Percentiles rank a stretch among this genome's conserved stretches.
Evolutionary conservation across 2,888 invertebrate species (phyloP).

Genomic region (Thera britannica): DNA sequence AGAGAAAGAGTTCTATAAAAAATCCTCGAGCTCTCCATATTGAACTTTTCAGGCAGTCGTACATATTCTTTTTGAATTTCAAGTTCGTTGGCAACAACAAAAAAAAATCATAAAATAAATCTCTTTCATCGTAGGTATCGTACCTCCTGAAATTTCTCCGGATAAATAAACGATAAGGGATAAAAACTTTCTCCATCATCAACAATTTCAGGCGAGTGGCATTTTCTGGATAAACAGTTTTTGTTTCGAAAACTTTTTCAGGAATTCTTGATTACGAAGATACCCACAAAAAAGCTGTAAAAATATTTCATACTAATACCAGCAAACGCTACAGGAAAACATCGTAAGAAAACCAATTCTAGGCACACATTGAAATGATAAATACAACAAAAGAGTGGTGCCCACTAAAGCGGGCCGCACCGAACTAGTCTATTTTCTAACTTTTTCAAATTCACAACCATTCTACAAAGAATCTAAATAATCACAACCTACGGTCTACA

Average conservation of each 20-base stretch:
- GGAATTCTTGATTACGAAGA: slow-evolving; percentile 18
- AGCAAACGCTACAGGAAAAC: not conserved
- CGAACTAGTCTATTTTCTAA: not conserved
- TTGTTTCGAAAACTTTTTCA: slow-evolving; percentile 11
- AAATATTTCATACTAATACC: not conserved
- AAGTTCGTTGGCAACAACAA: not conserved
- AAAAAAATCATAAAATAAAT: slow-evolving; percentile 2
- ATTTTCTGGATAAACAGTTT: slow-evolving; percentile 23
- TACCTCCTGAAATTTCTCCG: slow-evolving; percentile 19
- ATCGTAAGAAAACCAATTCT: not conserved
- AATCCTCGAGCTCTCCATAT: too few relatives aligned
- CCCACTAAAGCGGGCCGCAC: slow-evolving; percentile 4
- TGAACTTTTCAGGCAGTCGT: too few relatives aligned
- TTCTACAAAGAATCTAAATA: slow-evolving; percentile 23
- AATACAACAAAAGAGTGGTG: slow-evolving; percentile 7
- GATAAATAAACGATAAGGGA: slow-evolving; percentile 26
- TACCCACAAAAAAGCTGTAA: slow-evolving; percentile 2
- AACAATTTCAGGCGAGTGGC: slow-evolving; percentile 28
- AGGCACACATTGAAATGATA: not conserved
- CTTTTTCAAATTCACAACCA: slow-evolving; percentile 33
- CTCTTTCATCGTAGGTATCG: slow-evolving; percentile 6
- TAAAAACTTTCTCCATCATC: slow-evolving; percentile 33
- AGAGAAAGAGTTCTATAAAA: too few relatives aligned
- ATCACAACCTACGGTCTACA: slow-evolving; percentile 40
- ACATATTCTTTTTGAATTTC: too few relatives aligned